phyloP scores from a whole-genome alignment of 2,888 invertebrate genomes.

The Xestoiulus laeticollis region DNA sequence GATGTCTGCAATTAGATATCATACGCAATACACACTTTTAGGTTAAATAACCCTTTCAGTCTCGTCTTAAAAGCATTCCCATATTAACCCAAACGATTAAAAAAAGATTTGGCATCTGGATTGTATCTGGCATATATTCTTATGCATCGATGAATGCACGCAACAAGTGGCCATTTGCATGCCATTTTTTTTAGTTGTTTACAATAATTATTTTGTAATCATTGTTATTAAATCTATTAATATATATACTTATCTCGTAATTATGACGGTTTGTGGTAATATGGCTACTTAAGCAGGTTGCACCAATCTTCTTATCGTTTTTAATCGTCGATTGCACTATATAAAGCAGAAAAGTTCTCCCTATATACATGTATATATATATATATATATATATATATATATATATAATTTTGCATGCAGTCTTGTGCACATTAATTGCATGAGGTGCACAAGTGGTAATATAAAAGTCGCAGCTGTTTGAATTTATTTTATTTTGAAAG shows the following conservation, averaged over 20 bases:
- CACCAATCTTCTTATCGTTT: not conserved
- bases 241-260: not conserved
- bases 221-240: not conserved
- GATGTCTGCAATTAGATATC: not conserved
- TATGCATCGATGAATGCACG: not conserved
- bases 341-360: too few species aligned
- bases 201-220: not conserved
- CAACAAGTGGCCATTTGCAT: not conserved
- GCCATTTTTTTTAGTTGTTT: not conserved
- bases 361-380: too few species aligned
- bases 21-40: not conserved
- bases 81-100: not conserved
- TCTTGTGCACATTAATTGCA: too few species aligned
- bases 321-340: not conserved
- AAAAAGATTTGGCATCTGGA: too few species aligned
- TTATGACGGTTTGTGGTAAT: not conserved
- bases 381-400: not conserved
- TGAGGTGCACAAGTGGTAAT: too few species aligned
- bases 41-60: not conserved
- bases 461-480: too few species aligned
- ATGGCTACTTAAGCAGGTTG: not conserved
- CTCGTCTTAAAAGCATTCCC: not conserved
- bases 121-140: not conserved
- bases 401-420: not conserved
- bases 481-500: too few species aligned